Conservation (phyloP, 2,888 invertebrate species). For the Heliothis peltigera region DNA sequence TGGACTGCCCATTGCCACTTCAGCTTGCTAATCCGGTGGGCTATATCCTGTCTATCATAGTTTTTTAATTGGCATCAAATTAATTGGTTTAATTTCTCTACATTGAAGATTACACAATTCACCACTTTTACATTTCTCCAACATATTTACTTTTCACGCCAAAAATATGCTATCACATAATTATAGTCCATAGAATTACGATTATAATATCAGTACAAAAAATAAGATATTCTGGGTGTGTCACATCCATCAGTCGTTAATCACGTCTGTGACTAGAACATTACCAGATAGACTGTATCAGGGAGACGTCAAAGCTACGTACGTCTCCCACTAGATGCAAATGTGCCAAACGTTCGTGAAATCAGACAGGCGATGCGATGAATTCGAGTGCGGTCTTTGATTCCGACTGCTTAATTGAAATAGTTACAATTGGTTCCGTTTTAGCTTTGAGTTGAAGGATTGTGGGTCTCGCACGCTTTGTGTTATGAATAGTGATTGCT, state of each 20-base stretch:
- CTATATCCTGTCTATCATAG: too few species aligned
- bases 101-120: too few species aligned
- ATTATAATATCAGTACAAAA: neutral
- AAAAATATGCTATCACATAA: constrained; percentile 5
- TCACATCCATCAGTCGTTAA: constrained; percentile 33
- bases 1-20: too few species aligned
- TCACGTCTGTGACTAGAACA: constrained; percentile 47
- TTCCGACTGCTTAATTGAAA: constrained; percentile 47
- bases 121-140: neutral
- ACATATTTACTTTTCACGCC: neutral
- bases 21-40: too few species aligned
- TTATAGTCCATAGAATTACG: neutral
- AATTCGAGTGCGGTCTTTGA: constrained; percentile 50
- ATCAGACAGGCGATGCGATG: constrained; percentile 47
- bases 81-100: too few species aligned
- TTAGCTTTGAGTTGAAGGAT: constrained; percentile 40
- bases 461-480: constrained; percentile 6
- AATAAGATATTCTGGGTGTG: constrained; percentile 9
- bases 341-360: constrained; percentile 63
- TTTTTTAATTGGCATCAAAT: too few species aligned
- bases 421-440: constrained; percentile 52
- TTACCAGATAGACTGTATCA: constrained; percentile 58
- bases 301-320: constrained; percentile 65
- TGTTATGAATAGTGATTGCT: constrained; percentile 24
- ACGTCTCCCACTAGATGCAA: constrained; percentile 65